Evolutionary conservation across 2,113 vertebrate species (phyloP).

Genomic region (Mellivora capensis): DNA sequence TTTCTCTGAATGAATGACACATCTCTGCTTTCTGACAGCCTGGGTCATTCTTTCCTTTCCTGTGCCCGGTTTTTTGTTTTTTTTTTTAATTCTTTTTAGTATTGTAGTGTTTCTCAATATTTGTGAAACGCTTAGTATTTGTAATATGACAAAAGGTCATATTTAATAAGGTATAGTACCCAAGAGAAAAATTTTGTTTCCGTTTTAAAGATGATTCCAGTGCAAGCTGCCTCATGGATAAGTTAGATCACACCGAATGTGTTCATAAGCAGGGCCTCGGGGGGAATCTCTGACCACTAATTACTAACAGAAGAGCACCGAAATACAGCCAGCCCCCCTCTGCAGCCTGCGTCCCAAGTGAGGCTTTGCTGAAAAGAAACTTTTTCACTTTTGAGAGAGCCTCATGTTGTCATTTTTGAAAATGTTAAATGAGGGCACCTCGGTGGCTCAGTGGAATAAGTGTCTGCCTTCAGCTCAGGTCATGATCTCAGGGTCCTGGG

Average conservation of each 20-base stretch:
- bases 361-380: background rate
- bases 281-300: background rate
- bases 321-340: accelerated
- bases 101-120: background rate
- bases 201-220: background rate
- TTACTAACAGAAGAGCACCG: background rate
- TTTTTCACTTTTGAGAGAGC: background rate
- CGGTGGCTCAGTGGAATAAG: background rate
- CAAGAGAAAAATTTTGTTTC: background rate
- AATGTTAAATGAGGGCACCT: too few relatives aligned
- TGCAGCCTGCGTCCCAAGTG: accelerated
- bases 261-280: background rate
- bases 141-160: background rate
- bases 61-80: background rate
- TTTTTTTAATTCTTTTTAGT: background rate
- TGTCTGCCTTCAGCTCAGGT: background rate
- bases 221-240: background rate
- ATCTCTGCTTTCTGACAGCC: background rate
- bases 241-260: background rate
- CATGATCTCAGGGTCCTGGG: background rate
- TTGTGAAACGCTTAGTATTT: background rate
- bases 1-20: background rate
- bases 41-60: background rate
- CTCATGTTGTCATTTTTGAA: accelerated
- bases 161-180: background rate